These are phyloP conservation scores for Hyposmocoma kahamanoa DNA, from an alignment of 1,140 invertebrate genomes.

Conservation along the genomic window DNA sequence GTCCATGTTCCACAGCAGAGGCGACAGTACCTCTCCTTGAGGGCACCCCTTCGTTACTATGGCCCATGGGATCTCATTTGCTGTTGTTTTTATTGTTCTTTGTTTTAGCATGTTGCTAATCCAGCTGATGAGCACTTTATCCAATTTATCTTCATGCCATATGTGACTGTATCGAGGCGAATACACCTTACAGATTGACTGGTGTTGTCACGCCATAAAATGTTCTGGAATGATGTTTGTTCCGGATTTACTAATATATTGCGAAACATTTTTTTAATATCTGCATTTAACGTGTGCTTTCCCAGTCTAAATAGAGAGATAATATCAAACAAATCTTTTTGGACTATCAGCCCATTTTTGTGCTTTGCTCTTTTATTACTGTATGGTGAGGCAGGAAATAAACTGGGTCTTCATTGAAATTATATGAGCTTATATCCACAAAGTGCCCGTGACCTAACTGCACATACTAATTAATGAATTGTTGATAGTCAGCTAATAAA, in stretches of 20 bases:
- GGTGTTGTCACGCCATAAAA: background rate
- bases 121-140: too few species aligned
- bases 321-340: background rate
- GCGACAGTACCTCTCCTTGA: too few species aligned
- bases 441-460: background rate
- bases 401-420: background rate
- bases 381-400: background rate
- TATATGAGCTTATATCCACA: background rate
- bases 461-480: background rate
- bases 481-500: background rate
- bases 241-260: background rate
- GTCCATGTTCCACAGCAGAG: too few species aligned
- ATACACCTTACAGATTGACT: background rate
- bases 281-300: background rate
- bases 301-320: background rate
- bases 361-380: background rate
- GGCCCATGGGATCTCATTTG: too few species aligned
- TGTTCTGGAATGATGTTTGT: background rate
- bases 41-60: too few species aligned
- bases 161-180: background rate
- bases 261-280: background rate
- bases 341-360: background rate
- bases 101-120: too few species aligned
- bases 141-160: background rate
- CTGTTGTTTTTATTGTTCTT: too few species aligned